These are phyloP conservation scores for Neoaliturus tenellus DNA, from an alignment of 2,888 invertebrate species.

Conservation along the genomic window DNA sequence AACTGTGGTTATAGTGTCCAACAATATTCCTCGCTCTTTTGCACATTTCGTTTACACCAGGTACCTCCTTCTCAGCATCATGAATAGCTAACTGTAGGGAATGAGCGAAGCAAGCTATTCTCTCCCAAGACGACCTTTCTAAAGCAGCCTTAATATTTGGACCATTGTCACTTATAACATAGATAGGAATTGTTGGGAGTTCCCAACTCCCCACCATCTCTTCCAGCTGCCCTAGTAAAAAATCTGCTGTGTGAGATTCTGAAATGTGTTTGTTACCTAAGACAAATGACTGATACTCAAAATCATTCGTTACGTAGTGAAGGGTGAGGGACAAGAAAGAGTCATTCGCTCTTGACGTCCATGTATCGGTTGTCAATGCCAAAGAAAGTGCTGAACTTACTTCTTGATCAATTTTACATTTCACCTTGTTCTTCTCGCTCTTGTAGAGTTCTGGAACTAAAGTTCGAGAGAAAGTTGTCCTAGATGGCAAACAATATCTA, in stretches of 20 bases:
- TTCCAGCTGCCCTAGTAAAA: not conserved
- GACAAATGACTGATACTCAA: not conserved
- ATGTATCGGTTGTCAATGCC: not conserved
- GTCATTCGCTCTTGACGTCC: not conserved
- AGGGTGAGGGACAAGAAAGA: not conserved
- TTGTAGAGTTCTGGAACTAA: not conserved
- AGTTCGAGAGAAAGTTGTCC: not conserved
- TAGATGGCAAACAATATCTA: not conserved
- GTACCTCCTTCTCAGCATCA: not conserved
- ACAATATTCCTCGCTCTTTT: conserved; percentile 1
- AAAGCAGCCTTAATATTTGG: conserved; percentile 28
- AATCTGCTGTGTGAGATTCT: not conserved
- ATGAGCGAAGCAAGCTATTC: not conserved
- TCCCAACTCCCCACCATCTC: not conserved
- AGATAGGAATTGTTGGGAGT: not conserved
- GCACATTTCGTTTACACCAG: not conserved
- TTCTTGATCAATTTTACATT: not conserved
- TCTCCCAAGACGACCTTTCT: not conserved
- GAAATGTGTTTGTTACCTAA: not conserved
- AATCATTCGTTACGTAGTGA: not conserved
- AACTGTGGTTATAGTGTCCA: conserved; percentile 12
- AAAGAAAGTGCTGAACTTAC: not conserved
- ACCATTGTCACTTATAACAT: conserved; percentile 29
- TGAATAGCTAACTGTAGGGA: not conserved
- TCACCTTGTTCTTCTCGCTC: not conserved